Conservation (phyloP, 2,797 vertebrate species). For the Lepilemur septentrionalis region DNA sequence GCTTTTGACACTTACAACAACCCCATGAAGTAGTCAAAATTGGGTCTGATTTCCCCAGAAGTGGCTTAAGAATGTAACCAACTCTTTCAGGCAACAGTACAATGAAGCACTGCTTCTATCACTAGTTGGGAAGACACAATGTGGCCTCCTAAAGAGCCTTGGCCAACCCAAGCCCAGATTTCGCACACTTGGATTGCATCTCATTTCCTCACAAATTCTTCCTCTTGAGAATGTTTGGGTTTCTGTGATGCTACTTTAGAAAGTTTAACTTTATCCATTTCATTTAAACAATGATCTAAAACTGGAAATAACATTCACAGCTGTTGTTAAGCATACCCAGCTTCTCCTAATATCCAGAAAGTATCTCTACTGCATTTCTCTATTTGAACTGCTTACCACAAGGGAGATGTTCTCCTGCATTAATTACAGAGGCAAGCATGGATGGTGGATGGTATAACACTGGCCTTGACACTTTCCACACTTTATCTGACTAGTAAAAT, state of each 20-base stretch:
- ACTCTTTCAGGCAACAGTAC: not conserved
- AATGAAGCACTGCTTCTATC: not conserved
- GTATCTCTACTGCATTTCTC: slow-evolving; percentile 64
- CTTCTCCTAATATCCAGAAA: not conserved
- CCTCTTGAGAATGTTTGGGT: not conserved
- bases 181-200: not conserved
- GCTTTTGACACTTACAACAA: not conserved
- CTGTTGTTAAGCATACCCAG: not conserved
- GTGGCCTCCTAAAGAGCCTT: not conserved
- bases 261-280: not conserved
- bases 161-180: not conserved
- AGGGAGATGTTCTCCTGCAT: slow-evolving; percentile 32
- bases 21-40: not conserved
- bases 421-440: slow-evolving; percentile 47
- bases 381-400: slow-evolving; percentile 27
- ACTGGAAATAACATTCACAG: slow-evolving; percentile 46
- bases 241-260: not conserved
- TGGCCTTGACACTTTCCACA: slow-evolving; percentile 60
- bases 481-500: not conserved
- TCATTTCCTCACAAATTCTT: not conserved
- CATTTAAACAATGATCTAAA: slow-evolving; percentile 35
- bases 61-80: not conserved
- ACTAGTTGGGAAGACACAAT: not conserved
- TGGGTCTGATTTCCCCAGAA: not conserved
- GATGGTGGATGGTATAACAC: not conserved